Evolutionary conservation across 2,888 invertebrate species (phyloP).

Genomic region (Troides oblongomaculatus): DNA sequence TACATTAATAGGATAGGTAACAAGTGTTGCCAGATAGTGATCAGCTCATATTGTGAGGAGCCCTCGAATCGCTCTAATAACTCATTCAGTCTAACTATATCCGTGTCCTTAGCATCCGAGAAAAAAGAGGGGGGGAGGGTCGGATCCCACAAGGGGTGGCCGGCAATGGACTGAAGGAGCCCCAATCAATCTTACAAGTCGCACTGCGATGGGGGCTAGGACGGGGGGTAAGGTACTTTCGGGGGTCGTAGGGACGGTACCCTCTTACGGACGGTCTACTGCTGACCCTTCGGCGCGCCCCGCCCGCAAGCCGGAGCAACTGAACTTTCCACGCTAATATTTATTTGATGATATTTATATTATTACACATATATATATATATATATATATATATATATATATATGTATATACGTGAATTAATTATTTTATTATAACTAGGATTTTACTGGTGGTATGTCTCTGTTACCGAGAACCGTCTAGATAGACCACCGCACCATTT

Average conservation of each 20-base stretch:
- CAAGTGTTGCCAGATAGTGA: background rate
- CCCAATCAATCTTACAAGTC: constrained; percentile 82
- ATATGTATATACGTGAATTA: too few species aligned
- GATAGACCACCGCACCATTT: too few species aligned
- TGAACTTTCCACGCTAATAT: constrained; percentile 58
- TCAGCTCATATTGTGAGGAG: background rate
- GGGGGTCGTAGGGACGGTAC: constrained; percentile 73
- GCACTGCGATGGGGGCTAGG: constrained; percentile 54
- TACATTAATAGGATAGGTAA: too few species aligned
- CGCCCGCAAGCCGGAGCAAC: constrained; percentile 64
- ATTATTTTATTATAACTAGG: too few species aligned
- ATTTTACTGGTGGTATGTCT: too few species aligned
- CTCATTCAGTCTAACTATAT: constrained; percentile 60
- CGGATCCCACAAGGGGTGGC: constrained; percentile 71
- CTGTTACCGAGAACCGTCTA: too few species aligned
- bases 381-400: too few species aligned
- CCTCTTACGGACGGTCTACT: constrained; percentile 69
- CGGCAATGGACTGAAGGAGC: constrained; percentile 80
- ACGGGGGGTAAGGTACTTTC: constrained; percentile 49
- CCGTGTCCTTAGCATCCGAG: constrained; percentile 58
- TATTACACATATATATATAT: too few species aligned
- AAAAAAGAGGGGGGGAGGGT: constrained; percentile 74
- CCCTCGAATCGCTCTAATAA: constrained; percentile 21
- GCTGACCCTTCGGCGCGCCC: constrained; percentile 70
- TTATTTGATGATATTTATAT: too few species aligned